phyloP scores from a whole-genome alignment of 2,113 vertebrate genomes.

The Mastomys natalensis region DNA sequence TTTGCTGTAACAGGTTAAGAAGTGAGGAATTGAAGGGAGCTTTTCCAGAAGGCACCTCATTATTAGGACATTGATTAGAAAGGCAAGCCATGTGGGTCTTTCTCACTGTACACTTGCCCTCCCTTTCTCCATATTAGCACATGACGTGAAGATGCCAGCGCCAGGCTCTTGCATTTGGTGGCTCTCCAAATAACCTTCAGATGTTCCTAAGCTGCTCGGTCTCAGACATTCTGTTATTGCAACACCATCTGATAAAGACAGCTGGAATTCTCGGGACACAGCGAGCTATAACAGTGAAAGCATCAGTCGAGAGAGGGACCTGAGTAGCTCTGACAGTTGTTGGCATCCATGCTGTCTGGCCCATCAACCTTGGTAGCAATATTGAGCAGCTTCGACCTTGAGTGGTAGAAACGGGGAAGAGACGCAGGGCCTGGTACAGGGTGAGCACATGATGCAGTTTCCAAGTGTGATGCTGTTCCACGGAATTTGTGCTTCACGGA shows the following conservation, averaged over 20 bases:
- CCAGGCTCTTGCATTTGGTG: no score
- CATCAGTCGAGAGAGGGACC: no score
- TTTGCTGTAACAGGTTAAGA: background rate
- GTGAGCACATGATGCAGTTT: fast-evolving
- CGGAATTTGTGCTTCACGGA: fast-evolving
- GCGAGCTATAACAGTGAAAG: fast-evolving
- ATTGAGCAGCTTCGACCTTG: background rate
- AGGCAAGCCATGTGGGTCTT: background rate
- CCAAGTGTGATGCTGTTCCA: background rate
- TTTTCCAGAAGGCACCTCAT: background rate
- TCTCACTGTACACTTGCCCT: background rate
- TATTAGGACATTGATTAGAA: background rate
- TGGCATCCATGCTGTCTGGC: fast-evolving
- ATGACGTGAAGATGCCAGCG: no score
- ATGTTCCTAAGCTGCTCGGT: background rate
- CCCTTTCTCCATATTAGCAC: background rate
- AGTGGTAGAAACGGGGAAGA: background rate
- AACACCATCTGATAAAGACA: background rate
- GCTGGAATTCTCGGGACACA: background rate
- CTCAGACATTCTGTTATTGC: background rate
- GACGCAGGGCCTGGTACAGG: no score
- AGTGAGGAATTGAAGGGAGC: background rate
- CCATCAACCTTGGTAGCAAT: background rate
- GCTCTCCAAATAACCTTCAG: background rate
- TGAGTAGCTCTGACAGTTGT: no score